Evolutionary conservation across 2,888 invertebrate species (phyloP).

Genomic region (Sphecodes monilicornis): DNA sequence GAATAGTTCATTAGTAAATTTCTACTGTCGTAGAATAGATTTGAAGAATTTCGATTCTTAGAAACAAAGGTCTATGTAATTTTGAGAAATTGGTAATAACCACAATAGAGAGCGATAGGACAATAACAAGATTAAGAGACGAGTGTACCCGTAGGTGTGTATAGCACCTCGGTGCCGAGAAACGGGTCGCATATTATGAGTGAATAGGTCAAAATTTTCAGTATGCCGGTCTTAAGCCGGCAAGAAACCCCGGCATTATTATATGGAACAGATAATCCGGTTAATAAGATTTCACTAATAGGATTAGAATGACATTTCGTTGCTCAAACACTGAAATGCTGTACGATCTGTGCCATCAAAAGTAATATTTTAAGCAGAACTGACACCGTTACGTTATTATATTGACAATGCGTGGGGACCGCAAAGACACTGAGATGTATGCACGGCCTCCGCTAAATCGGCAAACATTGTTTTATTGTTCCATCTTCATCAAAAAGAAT

Average conservation of each 20-base stretch:
- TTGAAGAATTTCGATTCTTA: background rate
- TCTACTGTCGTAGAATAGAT: background rate
- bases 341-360: background rate
- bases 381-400: background rate
- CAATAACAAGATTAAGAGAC: background rate
- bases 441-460: no score
- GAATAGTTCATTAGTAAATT: no score
- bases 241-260: constrained; percentile 1
- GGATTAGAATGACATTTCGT: background rate
- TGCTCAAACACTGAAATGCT: background rate
- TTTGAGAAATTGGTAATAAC: background rate
- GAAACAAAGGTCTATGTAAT: background rate
- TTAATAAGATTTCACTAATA: background rate
- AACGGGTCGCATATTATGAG: background rate
- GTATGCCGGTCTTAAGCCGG: background rate
- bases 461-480: no score
- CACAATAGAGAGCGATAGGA: background rate
- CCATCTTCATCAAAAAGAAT: no score
- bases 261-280: background rate
- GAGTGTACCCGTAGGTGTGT: background rate
- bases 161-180: background rate
- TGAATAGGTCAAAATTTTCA: background rate
- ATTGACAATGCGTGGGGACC: no score
- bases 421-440: no score
- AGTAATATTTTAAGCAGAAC: background rate